A percentile compares a stretch with the other conserved stretches of the same genome.
phyloP scores from a whole-genome alignment of 2,888 invertebrate genomes.

The Rotaria sp. region DNA sequence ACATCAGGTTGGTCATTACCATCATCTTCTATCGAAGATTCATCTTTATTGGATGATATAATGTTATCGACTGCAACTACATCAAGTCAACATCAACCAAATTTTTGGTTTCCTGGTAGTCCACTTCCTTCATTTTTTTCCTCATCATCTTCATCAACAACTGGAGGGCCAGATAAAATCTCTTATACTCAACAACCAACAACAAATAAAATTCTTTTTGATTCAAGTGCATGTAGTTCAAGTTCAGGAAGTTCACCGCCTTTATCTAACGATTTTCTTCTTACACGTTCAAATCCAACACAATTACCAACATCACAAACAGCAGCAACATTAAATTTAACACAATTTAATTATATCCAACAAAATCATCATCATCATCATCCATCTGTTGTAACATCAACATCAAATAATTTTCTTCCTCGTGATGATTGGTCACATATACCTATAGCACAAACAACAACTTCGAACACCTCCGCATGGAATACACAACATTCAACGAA shows the following conservation, averaged over 20 bases:
- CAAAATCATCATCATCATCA: constrained; percentile 12
- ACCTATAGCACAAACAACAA: background rate
- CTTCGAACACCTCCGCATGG: constrained; percentile 12
- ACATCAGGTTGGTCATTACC: background rate
- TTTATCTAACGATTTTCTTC: background rate
- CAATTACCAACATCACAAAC: too few species aligned
- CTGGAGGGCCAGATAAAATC: background rate
- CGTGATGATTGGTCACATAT: constrained; percentile 11
- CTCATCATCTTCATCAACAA: constrained; percentile 1
- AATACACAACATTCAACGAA: background rate
- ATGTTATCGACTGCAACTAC: background rate
- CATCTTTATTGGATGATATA: background rate
- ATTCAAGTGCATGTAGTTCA: constrained; percentile 20
- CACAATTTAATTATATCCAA: constrained; percentile 23
- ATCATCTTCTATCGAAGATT: background rate
- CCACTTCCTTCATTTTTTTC: background rate
- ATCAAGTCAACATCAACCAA: background rate
- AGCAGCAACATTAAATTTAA: background rate
- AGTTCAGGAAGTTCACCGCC: constrained; percentile 13
- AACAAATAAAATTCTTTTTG: background rate
- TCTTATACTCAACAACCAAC: background rate
- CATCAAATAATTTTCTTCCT: constrained; percentile 1
- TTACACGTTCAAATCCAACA: background rate
- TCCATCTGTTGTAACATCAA: background rate
- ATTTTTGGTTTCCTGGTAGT: constrained; percentile 30